Evolutionary conservation across 1,140 invertebrate genomes (phyloP).

Genomic region (Drosophila rhopaloa): DNA sequence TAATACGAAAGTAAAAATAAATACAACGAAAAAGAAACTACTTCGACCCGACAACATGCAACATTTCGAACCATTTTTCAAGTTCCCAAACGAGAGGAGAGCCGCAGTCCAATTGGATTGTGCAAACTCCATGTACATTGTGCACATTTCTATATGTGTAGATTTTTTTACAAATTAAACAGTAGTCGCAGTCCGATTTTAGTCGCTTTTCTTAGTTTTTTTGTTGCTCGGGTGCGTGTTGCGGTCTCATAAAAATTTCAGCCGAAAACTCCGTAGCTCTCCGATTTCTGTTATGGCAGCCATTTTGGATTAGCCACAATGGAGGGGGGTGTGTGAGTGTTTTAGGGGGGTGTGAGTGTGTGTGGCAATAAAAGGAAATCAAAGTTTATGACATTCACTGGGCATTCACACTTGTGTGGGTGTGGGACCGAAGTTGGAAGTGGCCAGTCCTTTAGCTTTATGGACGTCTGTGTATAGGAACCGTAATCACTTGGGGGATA

Average conservation of each 20-base stretch:
- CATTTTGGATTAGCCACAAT: constrained; percentile 63
- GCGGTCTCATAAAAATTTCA: constrained; percentile 73
- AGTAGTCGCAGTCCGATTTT: constrained; percentile 69
- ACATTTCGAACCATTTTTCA: constrained; percentile 61
- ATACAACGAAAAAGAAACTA: constrained; percentile 33
- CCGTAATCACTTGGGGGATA: constrained; percentile 13
- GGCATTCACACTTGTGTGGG: constrained; percentile 52
- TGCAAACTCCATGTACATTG: constrained; percentile 24
- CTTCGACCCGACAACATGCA: constrained; percentile 27
- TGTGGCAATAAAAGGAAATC: constrained; percentile 62
- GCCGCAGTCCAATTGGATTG: constrained; percentile 27
- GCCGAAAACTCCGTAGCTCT: constrained; percentile 41
- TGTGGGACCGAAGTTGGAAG: constrained; percentile 8
- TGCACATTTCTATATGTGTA: constrained; percentile 20
- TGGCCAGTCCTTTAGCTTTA: constrained; percentile 35
- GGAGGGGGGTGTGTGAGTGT: background rate
- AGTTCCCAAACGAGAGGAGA: constrained; percentile 46
- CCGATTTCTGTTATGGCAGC: constrained; percentile 54
- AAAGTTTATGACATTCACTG: constrained; percentile 75
- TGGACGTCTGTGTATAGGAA: constrained; percentile 6
- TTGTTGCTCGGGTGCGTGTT: constrained; percentile 57
- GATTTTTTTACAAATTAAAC: constrained; percentile 75
- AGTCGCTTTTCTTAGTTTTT: constrained; percentile 15
- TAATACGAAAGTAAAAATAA: constrained; percentile 49
- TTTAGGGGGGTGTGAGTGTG: background rate